These are phyloP conservation scores for Phthorimaea operculella DNA, from an alignment of 1,140 invertebrate species.

Conservation along the genomic window DNA sequence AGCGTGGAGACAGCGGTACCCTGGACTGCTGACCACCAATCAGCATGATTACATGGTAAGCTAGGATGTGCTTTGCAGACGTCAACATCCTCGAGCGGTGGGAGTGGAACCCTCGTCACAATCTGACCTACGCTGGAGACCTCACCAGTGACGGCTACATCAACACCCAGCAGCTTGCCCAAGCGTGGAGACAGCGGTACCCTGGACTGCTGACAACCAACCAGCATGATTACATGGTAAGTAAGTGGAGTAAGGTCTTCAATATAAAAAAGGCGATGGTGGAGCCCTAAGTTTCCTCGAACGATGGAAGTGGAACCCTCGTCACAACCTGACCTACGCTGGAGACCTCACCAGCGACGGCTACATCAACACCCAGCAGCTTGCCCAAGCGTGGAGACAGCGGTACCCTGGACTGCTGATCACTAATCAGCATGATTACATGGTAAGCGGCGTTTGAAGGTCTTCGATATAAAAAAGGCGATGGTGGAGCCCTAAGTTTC, in stretches of 20 bases:
- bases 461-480: no score
- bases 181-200: conserved; percentile 70
- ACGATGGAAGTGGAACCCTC: no score
- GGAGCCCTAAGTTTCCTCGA: no score
- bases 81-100: not conserved
- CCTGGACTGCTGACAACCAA: conserved; percentile 53
- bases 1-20: conserved; percentile 69
- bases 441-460: no score
- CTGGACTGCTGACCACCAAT: conserved; percentile 48
- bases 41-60: conserved; percentile 33
- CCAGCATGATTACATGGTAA: conserved; percentile 33
- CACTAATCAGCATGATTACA: no score
- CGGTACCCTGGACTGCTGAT: conserved; percentile 67
- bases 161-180: conserved; percentile 70
- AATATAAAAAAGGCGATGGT: no score
- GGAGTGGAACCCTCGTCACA: not conserved
- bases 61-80: conserved; percentile 56
- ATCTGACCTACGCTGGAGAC: conserved; percentile 53
- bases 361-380: conserved; percentile 67
- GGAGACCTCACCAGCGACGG: conserved; percentile 70
- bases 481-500: no score
- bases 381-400: conserved; percentile 70
- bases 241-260: conserved; percentile 13
- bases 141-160: conserved; percentile 70
- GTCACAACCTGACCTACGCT: conserved; percentile 37